Evolutionary conservation across 1,140 invertebrate genomes (phyloP).

Genomic region (Papilio helenus): DNA sequence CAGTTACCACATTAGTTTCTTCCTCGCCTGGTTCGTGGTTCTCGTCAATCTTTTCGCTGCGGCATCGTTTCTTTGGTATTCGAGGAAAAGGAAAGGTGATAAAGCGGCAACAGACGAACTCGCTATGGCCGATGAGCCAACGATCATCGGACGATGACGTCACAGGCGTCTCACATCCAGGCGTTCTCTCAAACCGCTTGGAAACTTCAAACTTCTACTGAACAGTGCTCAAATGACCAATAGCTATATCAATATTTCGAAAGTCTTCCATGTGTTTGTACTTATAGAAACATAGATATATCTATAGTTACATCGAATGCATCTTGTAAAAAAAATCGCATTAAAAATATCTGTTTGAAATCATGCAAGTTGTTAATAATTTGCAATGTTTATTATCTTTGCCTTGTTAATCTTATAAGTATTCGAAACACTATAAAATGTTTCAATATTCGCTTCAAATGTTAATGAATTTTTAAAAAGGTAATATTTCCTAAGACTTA

Average conservation of each 20-base stretch:
- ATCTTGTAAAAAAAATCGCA: conserved; percentile 49
- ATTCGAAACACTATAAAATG: conserved; percentile 49
- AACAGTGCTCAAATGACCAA: conserved; percentile 81
- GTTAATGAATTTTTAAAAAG: conserved; percentile 43
- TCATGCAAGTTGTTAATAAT: conserved; percentile 46
- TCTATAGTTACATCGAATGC: conserved; percentile 37
- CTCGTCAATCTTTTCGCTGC: conserved; percentile 88
- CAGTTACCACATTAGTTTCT: conserved; percentile 89
- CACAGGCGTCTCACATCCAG: conserved; percentile 43
- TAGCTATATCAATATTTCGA: conserved; percentile 63
- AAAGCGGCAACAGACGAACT: conserved; percentile 90
- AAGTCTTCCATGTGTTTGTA: conserved; percentile 69
- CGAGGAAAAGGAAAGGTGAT: conserved; percentile 91
- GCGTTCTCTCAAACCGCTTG: conserved; percentile 52
- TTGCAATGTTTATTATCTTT: conserved; percentile 51
- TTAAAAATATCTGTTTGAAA: conserved; percentile 42
- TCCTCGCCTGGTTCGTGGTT: conserved; percentile 92
- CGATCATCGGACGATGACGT: conserved; percentile 90
- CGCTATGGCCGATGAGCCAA: conserved; percentile 92
- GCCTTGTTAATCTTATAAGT: conserved; percentile 65
- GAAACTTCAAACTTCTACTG: conserved; percentile 68
- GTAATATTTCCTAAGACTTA: conserved; percentile 52
- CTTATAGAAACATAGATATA: conserved; percentile 37
- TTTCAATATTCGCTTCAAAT: conserved; percentile 55
- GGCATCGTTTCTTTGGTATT: conserved; percentile 90